phyloP scores from a whole-genome alignment of 2,113 vertebrate genomes.

The Ursus arctos region DNA sequence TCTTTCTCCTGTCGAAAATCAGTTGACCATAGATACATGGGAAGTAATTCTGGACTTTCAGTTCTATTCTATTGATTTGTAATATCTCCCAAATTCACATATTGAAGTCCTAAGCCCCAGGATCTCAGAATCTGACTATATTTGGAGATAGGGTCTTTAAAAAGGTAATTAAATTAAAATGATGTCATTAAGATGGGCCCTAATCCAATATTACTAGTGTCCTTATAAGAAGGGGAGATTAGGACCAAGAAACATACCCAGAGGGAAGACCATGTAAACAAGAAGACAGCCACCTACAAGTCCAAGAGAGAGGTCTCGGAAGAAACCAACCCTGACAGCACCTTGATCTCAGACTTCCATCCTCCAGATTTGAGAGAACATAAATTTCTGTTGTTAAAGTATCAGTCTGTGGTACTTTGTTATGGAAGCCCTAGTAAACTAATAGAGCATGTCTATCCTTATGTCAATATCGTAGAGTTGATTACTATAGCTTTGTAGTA shows the following conservation, averaged over 20 bases:
- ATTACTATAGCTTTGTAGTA: neutral
- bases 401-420: neutral
- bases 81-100: neutral
- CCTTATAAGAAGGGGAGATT: neutral
- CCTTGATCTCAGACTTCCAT: neutral
- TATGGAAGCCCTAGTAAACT: neutral
- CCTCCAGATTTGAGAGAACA: neutral
- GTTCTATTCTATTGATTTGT: neutral
- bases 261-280: neutral
- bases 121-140: neutral
- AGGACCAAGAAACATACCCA: neutral
- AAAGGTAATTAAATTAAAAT: neutral
- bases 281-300: neutral
- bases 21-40: neutral
- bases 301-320: neutral
- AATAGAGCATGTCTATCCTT: neutral
- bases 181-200: neutral
- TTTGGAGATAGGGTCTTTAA: neutral
- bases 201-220: neutral
- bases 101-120: neutral
- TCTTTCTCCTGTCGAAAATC: neutral
- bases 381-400: neutral
- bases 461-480: neutral
- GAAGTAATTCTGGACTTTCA: neutral
- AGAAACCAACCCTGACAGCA: neutral